Conservation (phyloP, 2,113 vertebrate genomes). For the Tichodroma muraria region DNA sequence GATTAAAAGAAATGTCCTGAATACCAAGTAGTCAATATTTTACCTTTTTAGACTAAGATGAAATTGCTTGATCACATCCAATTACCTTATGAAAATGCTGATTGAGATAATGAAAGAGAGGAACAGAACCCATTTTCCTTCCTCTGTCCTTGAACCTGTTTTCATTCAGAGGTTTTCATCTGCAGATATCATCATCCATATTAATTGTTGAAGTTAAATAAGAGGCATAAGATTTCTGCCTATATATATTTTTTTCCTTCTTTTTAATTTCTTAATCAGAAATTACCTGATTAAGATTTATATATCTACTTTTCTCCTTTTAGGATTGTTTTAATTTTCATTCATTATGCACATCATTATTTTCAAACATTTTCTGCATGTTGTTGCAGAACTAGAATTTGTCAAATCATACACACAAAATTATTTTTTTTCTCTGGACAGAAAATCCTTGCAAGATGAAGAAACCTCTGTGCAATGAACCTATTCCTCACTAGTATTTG, state of each 20-base stretch:
- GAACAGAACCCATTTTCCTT: background rate
- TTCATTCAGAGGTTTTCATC: background rate
- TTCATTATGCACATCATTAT: background rate
- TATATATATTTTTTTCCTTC: background rate
- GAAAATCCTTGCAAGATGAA: background rate
- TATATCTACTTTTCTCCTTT: background rate
- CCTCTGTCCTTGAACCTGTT: background rate
- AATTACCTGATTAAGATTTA: background rate
- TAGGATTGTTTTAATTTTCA: background rate
- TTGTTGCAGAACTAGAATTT: background rate
- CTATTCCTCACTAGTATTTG: background rate
- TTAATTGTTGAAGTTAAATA: background rate
- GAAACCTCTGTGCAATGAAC: background rate
- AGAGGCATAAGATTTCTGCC: background rate
- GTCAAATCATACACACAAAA: background rate
- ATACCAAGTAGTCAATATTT: background rate
- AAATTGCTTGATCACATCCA: background rate
- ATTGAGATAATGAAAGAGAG: background rate
- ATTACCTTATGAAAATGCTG: background rate
- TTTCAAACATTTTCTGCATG: background rate
- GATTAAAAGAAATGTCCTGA: background rate
- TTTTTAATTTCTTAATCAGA: background rate
- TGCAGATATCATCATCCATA: background rate
- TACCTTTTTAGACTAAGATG: background rate
- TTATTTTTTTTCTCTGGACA: background rate